These are phyloP conservation scores for Tetrax tetrax DNA, from an alignment of 2,113 vertebrate genomes.

Conservation along the genomic window DNA sequence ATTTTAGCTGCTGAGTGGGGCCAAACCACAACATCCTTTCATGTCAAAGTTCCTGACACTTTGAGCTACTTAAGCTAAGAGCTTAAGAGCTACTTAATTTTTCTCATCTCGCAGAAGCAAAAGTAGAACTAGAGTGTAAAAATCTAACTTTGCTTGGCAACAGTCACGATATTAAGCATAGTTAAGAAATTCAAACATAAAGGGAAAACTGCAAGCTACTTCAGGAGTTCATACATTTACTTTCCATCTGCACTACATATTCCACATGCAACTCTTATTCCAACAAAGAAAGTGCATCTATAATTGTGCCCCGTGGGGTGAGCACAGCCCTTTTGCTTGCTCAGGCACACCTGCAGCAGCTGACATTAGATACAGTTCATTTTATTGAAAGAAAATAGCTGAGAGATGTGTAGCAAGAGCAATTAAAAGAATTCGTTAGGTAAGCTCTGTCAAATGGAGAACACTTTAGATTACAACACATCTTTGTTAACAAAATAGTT, in stretches of 20 bases:
- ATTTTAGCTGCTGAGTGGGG: too few relatives aligned
- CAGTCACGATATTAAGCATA: neutral
- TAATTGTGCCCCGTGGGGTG: neutral
- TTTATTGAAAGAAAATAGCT: neutral
- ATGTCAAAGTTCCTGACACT: too few relatives aligned
- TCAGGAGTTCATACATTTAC: neutral
- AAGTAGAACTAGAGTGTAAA: neutral
- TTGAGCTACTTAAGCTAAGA: too few relatives aligned
- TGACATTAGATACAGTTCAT: neutral
- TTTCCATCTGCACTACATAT: neutral
- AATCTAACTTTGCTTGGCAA: neutral
- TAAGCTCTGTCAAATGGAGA: neutral
- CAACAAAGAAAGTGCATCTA: neutral
- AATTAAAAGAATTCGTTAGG: neutral
- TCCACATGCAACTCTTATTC: neutral
- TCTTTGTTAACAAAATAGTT: neutral
- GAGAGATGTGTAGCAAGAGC: neutral
- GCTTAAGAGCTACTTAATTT: neutral
- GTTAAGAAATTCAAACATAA: neutral
- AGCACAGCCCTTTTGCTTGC: neutral
- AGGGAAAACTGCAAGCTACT: neutral
- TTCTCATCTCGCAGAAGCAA: neutral
- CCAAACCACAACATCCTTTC: too few relatives aligned
- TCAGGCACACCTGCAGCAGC: neutral
- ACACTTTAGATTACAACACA: neutral